Percentiles rank a stretch among this genome's conserved stretches.
These are phyloP conservation scores for Augochlora pura DNA, from an alignment of 1,140 invertebrate genomes.

Conservation along the genomic window DNA sequence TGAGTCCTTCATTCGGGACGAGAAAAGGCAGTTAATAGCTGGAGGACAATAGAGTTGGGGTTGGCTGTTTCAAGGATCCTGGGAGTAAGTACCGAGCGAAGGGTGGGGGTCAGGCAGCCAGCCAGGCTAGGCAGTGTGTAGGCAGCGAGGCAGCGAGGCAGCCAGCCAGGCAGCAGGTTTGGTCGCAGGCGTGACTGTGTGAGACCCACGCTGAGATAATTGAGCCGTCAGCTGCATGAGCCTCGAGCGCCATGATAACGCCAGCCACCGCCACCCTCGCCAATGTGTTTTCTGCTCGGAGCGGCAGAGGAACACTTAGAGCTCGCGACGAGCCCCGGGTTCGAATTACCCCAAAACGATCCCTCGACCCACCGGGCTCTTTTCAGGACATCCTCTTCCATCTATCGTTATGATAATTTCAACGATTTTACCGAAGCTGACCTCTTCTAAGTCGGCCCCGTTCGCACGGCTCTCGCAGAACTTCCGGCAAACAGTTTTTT, in stretches of 20 bases:
- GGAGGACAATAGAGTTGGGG: slow-evolving; percentile 69
- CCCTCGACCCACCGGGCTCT: background rate
- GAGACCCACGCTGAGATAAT: slow-evolving; percentile 72
- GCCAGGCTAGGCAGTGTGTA: too few relatives aligned
- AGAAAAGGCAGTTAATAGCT: slow-evolving; percentile 67
- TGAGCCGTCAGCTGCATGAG: slow-evolving; percentile 76
- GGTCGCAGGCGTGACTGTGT: slow-evolving; percentile 70
- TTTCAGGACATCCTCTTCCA: background rate
- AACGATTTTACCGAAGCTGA: background rate
- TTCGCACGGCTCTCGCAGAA: too few relatives aligned
- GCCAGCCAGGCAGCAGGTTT: slow-evolving; percentile 35
- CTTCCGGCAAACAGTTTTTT: background rate
- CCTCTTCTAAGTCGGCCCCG: background rate
- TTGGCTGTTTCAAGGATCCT: slow-evolving; percentile 61
- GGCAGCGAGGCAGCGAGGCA: too few relatives aligned
- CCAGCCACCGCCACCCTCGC: slow-evolving; percentile 50
- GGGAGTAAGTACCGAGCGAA: slow-evolving; percentile 43
- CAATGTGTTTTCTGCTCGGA: slow-evolving; percentile 49
- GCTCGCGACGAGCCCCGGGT: slow-evolving; percentile 54
- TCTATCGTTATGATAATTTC: slow-evolving; percentile 41
- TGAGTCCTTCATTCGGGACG: slow-evolving; percentile 65
- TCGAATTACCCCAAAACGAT: slow-evolving; percentile 62
- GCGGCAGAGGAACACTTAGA: slow-evolving; percentile 60
- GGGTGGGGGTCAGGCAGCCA: slow-evolving; percentile 12
- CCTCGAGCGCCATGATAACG: slow-evolving; percentile 71